Evolutionary conservation across 2,797 vertebrate genomes (phyloP).

Genomic region (Phalanger gymnotis): DNA sequence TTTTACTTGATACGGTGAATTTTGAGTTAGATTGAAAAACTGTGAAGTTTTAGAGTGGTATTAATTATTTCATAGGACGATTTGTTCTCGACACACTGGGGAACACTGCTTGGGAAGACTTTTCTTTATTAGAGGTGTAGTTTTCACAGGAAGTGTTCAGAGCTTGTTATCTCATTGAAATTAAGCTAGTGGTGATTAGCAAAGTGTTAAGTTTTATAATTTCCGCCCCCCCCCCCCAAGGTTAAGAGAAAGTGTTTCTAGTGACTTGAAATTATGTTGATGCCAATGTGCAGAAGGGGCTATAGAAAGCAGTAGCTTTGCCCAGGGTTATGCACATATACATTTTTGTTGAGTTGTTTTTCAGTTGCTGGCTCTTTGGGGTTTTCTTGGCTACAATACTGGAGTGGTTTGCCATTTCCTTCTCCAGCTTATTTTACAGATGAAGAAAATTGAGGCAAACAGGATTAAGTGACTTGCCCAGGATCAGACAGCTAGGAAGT

Average conservation of each 20-base stretch:
- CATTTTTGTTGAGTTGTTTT: neutral
- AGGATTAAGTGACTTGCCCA: neutral
- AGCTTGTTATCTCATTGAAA: conserved; percentile 2
- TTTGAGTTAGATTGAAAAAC: neutral
- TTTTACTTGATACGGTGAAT: neutral
- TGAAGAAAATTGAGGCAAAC: neutral
- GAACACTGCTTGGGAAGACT: conserved; percentile 7
- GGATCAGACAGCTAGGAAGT: neutral
- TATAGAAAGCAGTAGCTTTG: neutral
- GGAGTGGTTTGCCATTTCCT: neutral
- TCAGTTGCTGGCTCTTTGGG: neutral
- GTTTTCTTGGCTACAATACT: neutral
- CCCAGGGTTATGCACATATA: neutral
- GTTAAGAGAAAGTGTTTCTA: neutral
- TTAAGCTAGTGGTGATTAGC: conserved; percentile 38
- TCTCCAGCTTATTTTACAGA: neutral
- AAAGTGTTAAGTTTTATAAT: neutral
- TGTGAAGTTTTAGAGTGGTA: neutral
- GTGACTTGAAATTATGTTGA: neutral
- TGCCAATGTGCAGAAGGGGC: neutral
- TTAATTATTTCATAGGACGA: neutral
- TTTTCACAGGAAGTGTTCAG: conserved; percentile 5
- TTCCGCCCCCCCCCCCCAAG: neutral
- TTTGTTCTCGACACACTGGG: neutral
- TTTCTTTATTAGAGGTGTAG: conserved; percentile 9